phyloP scores from a whole-genome alignment of 2,888 invertebrate species.

The Drosophila rellima region DNA sequence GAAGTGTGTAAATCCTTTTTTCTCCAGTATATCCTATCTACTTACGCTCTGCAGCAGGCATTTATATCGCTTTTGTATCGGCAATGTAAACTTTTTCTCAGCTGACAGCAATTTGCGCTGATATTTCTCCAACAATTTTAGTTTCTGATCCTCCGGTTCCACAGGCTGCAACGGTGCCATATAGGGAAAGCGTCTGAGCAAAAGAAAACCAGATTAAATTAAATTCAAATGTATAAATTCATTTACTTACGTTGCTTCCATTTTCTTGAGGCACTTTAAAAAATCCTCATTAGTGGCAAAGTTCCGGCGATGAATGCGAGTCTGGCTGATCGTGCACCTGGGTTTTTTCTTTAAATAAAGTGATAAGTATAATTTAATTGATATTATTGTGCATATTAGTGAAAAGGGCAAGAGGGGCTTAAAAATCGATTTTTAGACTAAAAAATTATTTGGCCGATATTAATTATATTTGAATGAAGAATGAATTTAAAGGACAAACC shows the following conservation, averaged over 20 bases:
- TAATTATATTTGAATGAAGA: too few relatives aligned
- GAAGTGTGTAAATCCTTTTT: not conserved
- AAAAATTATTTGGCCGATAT: not conserved
- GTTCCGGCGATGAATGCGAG: constrained; percentile 63
- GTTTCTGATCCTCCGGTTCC: constrained; percentile 84
- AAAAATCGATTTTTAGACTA: too few relatives aligned
- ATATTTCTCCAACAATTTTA: constrained; percentile 68
- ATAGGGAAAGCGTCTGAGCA: constrained; percentile 79
- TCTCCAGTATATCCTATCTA: constrained; percentile 7
- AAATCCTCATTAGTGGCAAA: constrained; percentile 77
- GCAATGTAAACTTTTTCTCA: constrained; percentile 73
- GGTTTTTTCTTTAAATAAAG: constrained; percentile 19
- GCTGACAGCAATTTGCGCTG: constrained; percentile 55
- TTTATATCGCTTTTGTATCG: constrained; percentile 82
- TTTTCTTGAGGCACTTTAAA: constrained; percentile 75
- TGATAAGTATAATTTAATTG: not conserved
- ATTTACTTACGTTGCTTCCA: constrained; percentile 76
- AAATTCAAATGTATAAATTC: not conserved
- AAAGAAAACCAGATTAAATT: not conserved
- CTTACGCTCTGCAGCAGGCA: constrained; percentile 84
- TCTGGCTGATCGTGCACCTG: constrained; percentile 21
- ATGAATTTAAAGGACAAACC: too few relatives aligned
- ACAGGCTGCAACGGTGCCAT: constrained; percentile 82
- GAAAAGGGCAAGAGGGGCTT: too few relatives aligned
- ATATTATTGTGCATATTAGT: too few relatives aligned